Percentiles rank a stretch among this genome's conserved stretches.
Evolutionary conservation across 2,888 invertebrate species (phyloP).

Genomic region (Cephus pulcher): DNA sequence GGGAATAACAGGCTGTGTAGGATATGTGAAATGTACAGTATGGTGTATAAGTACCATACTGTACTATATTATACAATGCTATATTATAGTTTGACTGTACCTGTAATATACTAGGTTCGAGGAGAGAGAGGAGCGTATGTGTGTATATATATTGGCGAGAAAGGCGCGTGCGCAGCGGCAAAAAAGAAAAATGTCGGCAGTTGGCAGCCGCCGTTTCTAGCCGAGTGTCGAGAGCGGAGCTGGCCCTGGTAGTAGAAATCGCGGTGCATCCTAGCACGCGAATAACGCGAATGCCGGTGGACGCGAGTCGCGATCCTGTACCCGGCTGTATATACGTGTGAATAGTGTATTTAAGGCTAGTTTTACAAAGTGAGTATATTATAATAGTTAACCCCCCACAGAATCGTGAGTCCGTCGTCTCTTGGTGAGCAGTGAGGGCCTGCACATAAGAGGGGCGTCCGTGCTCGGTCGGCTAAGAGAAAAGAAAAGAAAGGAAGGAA

Average conservation of each 20-base stretch:
- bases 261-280: conserved; percentile 57
- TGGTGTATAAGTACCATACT: neutral
- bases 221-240: conserved; percentile 32
- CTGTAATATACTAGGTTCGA: neutral
- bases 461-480: conserved; percentile 18
- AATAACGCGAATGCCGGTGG: conserved; percentile 57
- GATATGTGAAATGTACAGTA: neutral
- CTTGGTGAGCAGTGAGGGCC: no score
- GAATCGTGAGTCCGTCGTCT: neutral
- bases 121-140: no score
- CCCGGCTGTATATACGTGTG: conserved; percentile 57
- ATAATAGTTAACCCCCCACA: no score
- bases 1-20: neutral
- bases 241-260: conserved; percentile 41
- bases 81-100: neutral
- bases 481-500: conserved; percentile 20
- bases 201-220: conserved; percentile 44
- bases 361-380: conserved; percentile 28
- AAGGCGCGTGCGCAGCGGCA: conserved; percentile 11
- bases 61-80: neutral
- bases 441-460: no score
- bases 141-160: no score
- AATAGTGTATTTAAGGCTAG: conserved; percentile 57
- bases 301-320: conserved; percentile 47
- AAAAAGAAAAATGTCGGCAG: conserved; percentile 41